Evolutionary conservation across 2,113 vertebrate species (phyloP).

Genomic region (Polypterus bichir): DNA sequence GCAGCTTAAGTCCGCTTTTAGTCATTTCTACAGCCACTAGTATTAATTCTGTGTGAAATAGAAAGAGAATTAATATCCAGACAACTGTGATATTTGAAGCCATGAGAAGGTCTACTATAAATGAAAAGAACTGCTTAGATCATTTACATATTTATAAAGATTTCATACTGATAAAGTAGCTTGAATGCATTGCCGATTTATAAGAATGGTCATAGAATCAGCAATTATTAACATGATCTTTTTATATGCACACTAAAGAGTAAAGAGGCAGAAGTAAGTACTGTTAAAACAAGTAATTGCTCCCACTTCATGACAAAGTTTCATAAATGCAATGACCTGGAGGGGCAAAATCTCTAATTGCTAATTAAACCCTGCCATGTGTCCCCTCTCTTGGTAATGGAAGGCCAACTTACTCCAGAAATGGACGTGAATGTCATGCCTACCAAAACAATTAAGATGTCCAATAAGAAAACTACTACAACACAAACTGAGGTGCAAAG

Average conservation of each 20-base stretch:
- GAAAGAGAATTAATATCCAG: constrained; percentile 1
- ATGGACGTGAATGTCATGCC: too few species aligned
- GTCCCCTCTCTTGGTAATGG: too few species aligned
- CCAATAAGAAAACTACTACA: neutral
- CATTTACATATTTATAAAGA: constrained; percentile 14
- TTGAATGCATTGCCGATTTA: constrained; percentile 7
- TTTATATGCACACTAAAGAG: too few species aligned
- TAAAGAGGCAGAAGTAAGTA: too few species aligned
- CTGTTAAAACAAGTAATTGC: too few species aligned
- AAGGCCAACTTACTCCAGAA: too few species aligned
- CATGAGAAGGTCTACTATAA: constrained; percentile 15
- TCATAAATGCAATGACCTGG: too few species aligned
- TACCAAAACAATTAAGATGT: too few species aligned
- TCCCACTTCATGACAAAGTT: too few species aligned
- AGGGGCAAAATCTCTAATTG: too few species aligned
- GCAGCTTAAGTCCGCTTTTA: neutral
- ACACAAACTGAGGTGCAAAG: neutral
- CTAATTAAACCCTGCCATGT: too few species aligned
- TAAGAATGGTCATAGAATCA: neutral
- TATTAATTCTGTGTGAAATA: constrained; percentile 1
- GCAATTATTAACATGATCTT: too few species aligned
- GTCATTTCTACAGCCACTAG: neutral
- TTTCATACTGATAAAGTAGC: constrained; percentile 7
- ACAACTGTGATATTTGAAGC: constrained; percentile 6
- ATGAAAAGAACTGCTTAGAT: constrained; percentile 7